A percentile compares a stretch with the other conserved stretches of the same genome.
Evolutionary conservation across 2,797 vertebrate genomes (phyloP).

Genomic region (Channa striata): DNA sequence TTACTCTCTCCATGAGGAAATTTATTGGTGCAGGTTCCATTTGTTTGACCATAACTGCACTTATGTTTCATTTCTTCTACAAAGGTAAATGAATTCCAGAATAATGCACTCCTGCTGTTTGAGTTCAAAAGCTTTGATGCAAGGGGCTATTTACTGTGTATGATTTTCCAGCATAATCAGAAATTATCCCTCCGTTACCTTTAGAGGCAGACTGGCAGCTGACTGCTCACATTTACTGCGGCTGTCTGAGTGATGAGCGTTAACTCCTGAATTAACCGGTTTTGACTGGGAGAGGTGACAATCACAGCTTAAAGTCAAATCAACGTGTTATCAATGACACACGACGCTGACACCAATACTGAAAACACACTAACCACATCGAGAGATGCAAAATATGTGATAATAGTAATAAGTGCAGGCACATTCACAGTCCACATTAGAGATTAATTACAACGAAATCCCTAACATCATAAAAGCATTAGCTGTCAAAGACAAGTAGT

Average conservation of each 20-base stretch:
- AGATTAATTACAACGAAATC: constrained; percentile 58
- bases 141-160: no score
- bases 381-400: neutral
- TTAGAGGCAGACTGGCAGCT: constrained; percentile 15
- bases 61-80: neutral
- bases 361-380: no score
- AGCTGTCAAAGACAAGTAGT: constrained; percentile 61
- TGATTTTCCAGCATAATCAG: neutral
- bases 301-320: constrained; percentile 9
- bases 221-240: constrained; percentile 15
- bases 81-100: neutral
- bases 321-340: constrained; percentile 8
- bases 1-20: constrained; percentile 7
- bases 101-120: neutral
- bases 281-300: constrained; percentile 12
- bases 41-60: neutral
- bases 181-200: neutral
- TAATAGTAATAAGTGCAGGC: constrained; percentile 18
- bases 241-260: constrained; percentile 19
- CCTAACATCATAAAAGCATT: constrained; percentile 65
- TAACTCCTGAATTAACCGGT: constrained; percentile 12
- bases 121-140: neutral
- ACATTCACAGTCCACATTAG: constrained; percentile 46
- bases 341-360: neutral
- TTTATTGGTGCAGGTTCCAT: constrained; percentile 4